Base-by-base conservation (phyloP, 2,797 vertebrate species). In the Phoeniculus purpureus region DNA sequence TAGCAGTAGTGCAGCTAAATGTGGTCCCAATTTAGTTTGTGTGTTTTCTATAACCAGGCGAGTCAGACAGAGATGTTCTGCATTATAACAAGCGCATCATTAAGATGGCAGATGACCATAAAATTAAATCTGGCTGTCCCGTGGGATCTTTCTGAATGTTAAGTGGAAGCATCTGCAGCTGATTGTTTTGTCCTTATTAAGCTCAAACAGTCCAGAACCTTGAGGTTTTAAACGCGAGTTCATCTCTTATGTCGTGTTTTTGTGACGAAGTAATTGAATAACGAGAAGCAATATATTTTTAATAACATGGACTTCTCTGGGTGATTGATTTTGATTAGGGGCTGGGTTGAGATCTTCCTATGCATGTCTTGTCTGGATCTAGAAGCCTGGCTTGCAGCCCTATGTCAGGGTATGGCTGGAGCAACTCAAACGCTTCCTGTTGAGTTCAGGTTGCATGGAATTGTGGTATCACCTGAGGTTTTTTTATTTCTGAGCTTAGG, bases 71-170 rank as follows among this genome's bases (percentile, higher is more conserved):
- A 90, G 70, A 71, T 92, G 81, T 82, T 93, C 92, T 95, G 90
- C 51, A 79, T 92, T 95, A 59, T 91, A 92, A 83, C 81, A 96
- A 93, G 52, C 75, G 92, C 90, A 87, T 90, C 87, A 94, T 96
- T 92, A 91, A 94, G 92, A 80, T 90, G 86, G 90, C 90, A 95
- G 92, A 93, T 95, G 89, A 94, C 51, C 93, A 93, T 72, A 92
- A 81, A 96, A 96, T 93, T 84, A 84, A 94, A 96, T 96, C 68
- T 92, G 64, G 17, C 70, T 86, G 47, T 90, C 80, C 66, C 45
- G 51, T 45, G 85, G 77, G 89, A 75, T 78, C 52, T 93, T 96
- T 90, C 85, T 87, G 85, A 89, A 93, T 89, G 60, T 50, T 94
- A 43, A 93, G 71, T 79, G 55, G 96, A 94, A 94, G 86, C 91